Percentiles rank a stretch among this genome's conserved stretches.
Conservation (phyloP, 2,113 vertebrate genomes). For the Talpa occidentalis region DNA sequence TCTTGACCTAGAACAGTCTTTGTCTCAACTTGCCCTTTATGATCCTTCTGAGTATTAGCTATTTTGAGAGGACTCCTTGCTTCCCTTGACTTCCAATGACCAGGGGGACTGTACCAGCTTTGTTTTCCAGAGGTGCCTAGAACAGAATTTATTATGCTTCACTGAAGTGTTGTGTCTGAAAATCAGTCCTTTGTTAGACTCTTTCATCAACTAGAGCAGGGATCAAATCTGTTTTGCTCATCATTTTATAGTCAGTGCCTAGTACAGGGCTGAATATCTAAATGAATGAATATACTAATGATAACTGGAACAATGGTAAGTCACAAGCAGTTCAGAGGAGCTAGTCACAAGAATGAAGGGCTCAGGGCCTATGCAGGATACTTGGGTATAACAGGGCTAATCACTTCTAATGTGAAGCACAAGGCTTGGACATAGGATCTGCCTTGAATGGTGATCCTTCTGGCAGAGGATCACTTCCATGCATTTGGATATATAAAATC, state of each 20-base stretch:
- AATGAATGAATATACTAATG: not conserved
- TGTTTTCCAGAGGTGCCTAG: not conserved
- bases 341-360: not conserved
- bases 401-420: not conserved
- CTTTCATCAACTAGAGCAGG: not conserved
- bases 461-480: not conserved
- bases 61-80: not conserved
- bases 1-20: not conserved
- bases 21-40: not conserved
- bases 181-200: not conserved
- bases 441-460: not conserved
- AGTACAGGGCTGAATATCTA: not conserved
- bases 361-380: not conserved
- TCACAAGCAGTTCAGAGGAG: not conserved
- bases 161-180: not conserved
- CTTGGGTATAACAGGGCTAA: not conserved
- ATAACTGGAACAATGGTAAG: not conserved
- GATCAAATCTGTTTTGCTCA: not conserved
- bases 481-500: not conserved
- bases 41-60: not conserved
- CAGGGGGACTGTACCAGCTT: not conserved
- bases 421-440: fast-evolving
- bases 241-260: not conserved
- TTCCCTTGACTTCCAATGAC: not conserved
- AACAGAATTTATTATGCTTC: not conserved